Evolutionary conservation across 2,113 vertebrate genomes (phyloP), one percentile per base, ranked within the genome.

Genomic region (Proterorhinus semilunaris): DNA sequence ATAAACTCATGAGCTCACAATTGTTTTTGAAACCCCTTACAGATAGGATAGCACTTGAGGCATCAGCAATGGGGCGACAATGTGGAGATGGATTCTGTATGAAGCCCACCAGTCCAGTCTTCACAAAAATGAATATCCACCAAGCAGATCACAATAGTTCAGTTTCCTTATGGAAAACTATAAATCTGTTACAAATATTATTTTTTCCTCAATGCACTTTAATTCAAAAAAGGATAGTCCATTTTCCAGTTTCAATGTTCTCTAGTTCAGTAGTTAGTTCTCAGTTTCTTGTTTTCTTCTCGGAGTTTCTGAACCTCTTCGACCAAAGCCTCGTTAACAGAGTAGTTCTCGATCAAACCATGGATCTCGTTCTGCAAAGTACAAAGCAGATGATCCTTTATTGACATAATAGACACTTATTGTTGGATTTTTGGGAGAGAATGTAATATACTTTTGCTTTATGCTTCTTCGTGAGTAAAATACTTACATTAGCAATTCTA

Each of bases 231-330:
- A 53, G 52, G 8, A 53, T 17, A 8, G 16, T 55, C 9, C 53
- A 55, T 16, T 16, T 36, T 27, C 10, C 27, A 15, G 44, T 10
- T 6, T 7, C 27, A 36, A 11, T 3, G 12, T 7, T 27, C 17
- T 27, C 17, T 16, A 10, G 44, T 17, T 98, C 90, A 99, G 90
- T 95, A 99, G 89, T 98, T 95, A 69, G 96, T 84, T 77, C 76
- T 90, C 8, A 99, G 93, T 72, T 92, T 91, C 86, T 92, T 95
- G 89, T 98, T 99, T 90, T 99, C 97, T 84, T 99, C 97, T 54
- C 86, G 91, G 11, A 99, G 92, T 83, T 86, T 95, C 91, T 98
- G 94, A 49, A 98, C 96, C 92, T 99, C 97, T 70, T 97, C 94
- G 69, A 98, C 92, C 81, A 99, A 93, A 59, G 94, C 93, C 87